Conservation (phyloP, 1,140 invertebrate species). For the Parapsyche elsis region DNA sequence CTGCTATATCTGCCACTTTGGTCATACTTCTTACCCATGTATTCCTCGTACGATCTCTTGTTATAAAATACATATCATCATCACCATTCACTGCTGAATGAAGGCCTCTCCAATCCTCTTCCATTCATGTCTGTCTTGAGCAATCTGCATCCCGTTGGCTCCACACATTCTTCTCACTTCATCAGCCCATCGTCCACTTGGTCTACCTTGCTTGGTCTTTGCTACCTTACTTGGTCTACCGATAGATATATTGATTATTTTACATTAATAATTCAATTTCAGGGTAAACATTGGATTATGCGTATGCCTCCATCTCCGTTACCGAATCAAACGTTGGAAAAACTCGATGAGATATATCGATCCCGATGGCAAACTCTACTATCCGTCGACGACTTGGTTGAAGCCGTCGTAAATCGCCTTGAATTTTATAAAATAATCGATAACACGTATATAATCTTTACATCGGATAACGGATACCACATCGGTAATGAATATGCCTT, state of each 20-base stretch:
- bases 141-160: too few relatives aligned
- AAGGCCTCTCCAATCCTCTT: too few relatives aligned
- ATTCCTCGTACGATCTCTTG: too few relatives aligned
- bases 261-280: constrained; percentile 42
- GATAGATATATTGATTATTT: neutral
- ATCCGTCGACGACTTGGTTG: constrained; percentile 88
- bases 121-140: too few relatives aligned
- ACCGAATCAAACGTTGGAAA: constrained; percentile 67
- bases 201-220: neutral
- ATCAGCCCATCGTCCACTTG: neutral
- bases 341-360: constrained; percentile 76
- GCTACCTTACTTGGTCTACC: neutral
- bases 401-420: constrained; percentile 71
- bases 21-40: too few relatives aligned
- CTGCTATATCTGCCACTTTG: too few relatives aligned
- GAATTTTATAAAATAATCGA: constrained; percentile 69
- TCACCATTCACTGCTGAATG: too few relatives aligned
- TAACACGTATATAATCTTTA: constrained; percentile 84
- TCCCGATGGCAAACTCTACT: constrained; percentile 81
- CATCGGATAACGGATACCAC: constrained; percentile 92
- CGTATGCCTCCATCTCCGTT: constrained; percentile 73
- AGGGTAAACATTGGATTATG: constrained; percentile 87
- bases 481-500: constrained; percentile 70
- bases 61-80: too few relatives aligned
- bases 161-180: too few relatives aligned